phyloP scores from a whole-genome alignment of 2,113 vertebrate genomes.

The human region GRCh38 chr9:110289501-110290000 shows the following conservation, averaged over 20 bases:
- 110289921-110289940: not conserved
- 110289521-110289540: too few species aligned
- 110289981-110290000: not conserved
- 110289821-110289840: not conserved
- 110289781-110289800: not conserved
- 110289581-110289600: too few species aligned
- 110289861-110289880: not conserved
- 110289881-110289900: not conserved
- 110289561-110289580: too few species aligned
- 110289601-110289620: too few species aligned
- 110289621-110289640: too few species aligned
- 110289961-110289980: not conserved
- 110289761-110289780: not conserved
- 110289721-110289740: not conserved
- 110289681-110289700: too few species aligned
- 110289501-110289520: too few species aligned
- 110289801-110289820: not conserved
- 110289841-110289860: not conserved
- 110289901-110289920: not conserved
- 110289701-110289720: too few species aligned
- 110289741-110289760: constrained; percentile 8
- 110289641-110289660: too few species aligned
- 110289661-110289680: too few species aligned
- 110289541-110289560: too few species aligned
- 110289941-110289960: not conserved